A percentile compares a stretch with the other conserved stretches of the same genome.
Conservation (phyloP, 1,140 invertebrate genomes). For the Listronotus oregonensis region DNA sequence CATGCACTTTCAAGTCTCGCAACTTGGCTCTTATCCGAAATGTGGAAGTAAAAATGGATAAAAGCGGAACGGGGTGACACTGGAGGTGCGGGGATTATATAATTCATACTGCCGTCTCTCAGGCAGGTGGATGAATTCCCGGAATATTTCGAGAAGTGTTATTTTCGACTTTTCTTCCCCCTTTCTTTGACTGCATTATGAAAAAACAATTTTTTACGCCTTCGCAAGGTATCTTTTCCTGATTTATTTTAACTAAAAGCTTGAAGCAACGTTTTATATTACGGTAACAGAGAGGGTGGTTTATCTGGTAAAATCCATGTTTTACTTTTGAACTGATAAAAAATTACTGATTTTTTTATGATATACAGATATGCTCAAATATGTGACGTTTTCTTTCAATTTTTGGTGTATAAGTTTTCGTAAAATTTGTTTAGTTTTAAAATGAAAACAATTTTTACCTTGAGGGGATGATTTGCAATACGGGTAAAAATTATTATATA, state of each 20-base stretch:
- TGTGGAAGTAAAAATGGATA: constrained; percentile 27
- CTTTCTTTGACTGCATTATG: constrained; percentile 20
- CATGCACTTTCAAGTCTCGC: constrained; percentile 21
- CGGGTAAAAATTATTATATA: too few relatives aligned
- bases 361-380: too few relatives aligned
- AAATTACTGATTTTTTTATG: too few relatives aligned
- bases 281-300: too few relatives aligned
- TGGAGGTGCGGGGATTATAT: constrained; percentile 27
- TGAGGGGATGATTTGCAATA: too few relatives aligned
- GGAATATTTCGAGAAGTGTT: constrained; percentile 28
- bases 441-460: too few relatives aligned
- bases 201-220: constrained; percentile 20
- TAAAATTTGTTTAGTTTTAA: too few relatives aligned
- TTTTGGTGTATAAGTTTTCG: too few relatives aligned
- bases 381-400: too few relatives aligned
- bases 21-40: constrained; percentile 34
- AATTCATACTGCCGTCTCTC: constrained; percentile 23
- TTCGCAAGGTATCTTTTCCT: constrained; percentile 9
- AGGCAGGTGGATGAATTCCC: constrained; percentile 32
- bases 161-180: constrained; percentile 16
- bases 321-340: too few relatives aligned
- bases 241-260: background rate
- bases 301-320: too few relatives aligned
- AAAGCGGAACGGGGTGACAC: constrained; percentile 28
- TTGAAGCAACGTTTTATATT: too few relatives aligned